Evolutionary conservation across 2,888 invertebrate species (phyloP), one percentile per base, ranked within the genome.

Genomic region (Cryptus armator): DNA sequence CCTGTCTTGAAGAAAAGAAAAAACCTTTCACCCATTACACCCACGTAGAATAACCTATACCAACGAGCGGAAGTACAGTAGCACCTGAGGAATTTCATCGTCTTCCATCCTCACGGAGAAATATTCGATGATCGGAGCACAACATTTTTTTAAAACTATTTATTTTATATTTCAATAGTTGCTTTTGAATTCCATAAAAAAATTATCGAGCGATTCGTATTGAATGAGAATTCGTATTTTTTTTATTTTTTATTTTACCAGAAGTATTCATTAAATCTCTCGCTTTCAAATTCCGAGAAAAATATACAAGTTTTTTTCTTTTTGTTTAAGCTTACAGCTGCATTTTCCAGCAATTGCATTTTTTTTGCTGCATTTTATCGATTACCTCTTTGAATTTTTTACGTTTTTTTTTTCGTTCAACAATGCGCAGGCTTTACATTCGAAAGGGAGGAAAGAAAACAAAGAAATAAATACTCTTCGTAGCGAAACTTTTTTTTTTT

Each of bases 21-120:
- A 90, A 92, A 90, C 91, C 93, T 93, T 93, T 93, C 92, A 92
- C 92, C 89, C 89, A 90, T 91, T 90, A 89, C 91, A 90, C 90
- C 89, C 89, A 90, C 89, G 89, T 89, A 89, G 67, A 75, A 90
- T 89, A 70, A 67, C 53, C 53, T 68, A 24, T 51, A 68, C 77
- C 72, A 67, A 77, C 67, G 53, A 24, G 37, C 68, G 62, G 72
- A 82, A 66, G 64, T n/a, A 53, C 71, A 29, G 46, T 43, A 62
- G 75, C 81, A 70, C 71, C 70, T 72, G 48, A 43, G 44, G 59
- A 83, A 76, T 83, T 67, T 67, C 29, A 56, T 67, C 24, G 53
- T 44, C 43, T 51, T 37, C 19, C 51, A 62, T 62, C 62, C n/a
- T 62, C 2, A 0, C 14, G 14, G 32, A 32, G 10, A 59, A 32